A percentile compares a stretch with the other conserved stretches of the same genome.
phyloP scores from a whole-genome alignment of 2,113 vertebrate genomes.

The Tapirus terrestris region DNA sequence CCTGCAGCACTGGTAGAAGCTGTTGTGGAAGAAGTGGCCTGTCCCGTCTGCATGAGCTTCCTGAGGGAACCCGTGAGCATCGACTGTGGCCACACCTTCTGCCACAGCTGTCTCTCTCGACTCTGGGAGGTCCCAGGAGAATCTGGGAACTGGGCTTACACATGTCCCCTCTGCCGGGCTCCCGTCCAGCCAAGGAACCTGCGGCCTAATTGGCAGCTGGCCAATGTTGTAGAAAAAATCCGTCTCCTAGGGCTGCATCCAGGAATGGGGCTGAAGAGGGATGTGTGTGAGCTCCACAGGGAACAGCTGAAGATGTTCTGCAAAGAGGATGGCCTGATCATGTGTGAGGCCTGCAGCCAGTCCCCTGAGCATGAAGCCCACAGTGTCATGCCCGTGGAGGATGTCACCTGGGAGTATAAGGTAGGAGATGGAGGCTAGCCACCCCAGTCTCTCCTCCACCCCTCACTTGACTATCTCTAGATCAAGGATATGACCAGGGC shows the following conservation, averaged over 20 bases:
- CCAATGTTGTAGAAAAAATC: constrained; percentile 87
- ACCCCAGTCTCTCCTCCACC: not conserved
- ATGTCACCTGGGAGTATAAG: constrained; percentile 74
- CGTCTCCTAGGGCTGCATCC: constrained; percentile 75
- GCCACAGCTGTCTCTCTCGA: constrained; percentile 61
- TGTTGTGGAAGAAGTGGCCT: constrained; percentile 66
- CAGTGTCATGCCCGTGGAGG: constrained; percentile 53
- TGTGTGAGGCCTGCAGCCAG: constrained; percentile 48
- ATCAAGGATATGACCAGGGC: not conserved
- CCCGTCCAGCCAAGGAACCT: constrained; percentile 63
- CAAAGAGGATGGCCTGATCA: constrained; percentile 56
- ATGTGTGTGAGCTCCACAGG: constrained; percentile 49
- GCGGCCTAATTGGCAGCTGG: constrained; percentile 89
- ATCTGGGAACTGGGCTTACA: constrained; percentile 49
- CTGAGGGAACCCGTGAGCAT: constrained; percentile 70
- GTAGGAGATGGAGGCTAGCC: not conserved
- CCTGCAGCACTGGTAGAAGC: constrained; percentile 49
- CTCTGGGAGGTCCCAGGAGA: constrained; percentile 61
- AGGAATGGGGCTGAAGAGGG: constrained; percentile 26
- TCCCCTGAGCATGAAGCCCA: constrained; percentile 59
- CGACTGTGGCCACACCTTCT: constrained; percentile 72
- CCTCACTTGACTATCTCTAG: not conserved
- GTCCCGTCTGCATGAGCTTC: constrained; percentile 72
- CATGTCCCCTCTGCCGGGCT: constrained; percentile 63
- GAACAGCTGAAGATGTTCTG: constrained; percentile 61